Evolutionary conservation across 2,113 vertebrate species (phyloP).

Genomic region (Brachyhypopomus occidentalis): DNA sequence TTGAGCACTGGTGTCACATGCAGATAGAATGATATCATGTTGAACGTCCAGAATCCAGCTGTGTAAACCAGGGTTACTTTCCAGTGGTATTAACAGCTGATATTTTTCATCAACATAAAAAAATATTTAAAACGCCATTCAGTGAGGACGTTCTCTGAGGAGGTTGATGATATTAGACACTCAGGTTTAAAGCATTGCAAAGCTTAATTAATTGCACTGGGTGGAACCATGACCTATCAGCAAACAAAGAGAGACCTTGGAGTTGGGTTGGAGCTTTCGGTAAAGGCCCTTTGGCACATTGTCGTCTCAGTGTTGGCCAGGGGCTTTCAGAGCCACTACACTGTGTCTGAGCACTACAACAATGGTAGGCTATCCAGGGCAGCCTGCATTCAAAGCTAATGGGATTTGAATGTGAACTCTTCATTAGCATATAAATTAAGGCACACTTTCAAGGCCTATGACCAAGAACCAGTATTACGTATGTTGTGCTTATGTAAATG

Average conservation of each 20-base stretch:
- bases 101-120: neutral
- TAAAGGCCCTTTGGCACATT: neutral
- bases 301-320: conserved; percentile 11
- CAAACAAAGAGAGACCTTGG: conserved; percentile 8
- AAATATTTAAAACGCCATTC: neutral
- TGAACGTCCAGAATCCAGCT: neutral
- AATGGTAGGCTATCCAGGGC: neutral
- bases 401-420: conserved; percentile 2
- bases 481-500: neutral
- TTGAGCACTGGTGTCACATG: too few species aligned
- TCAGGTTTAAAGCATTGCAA: neutral
- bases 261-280: neutral
- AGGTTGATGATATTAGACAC: neutral
- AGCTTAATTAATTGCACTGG: neutral
- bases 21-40: neutral
- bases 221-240: conserved; percentile 3
- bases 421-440: conserved; percentile 7
- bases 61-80: too few species aligned
- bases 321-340: conserved; percentile 11
- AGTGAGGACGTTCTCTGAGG: neutral
- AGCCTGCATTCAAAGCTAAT: neutral
- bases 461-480: neutral
- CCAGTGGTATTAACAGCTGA: neutral
- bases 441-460: neutral
- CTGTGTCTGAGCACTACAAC: conserved; percentile 15